Conservation (phyloP, 2,113 vertebrate genomes). For the Pelecanus crispus region DNA sequence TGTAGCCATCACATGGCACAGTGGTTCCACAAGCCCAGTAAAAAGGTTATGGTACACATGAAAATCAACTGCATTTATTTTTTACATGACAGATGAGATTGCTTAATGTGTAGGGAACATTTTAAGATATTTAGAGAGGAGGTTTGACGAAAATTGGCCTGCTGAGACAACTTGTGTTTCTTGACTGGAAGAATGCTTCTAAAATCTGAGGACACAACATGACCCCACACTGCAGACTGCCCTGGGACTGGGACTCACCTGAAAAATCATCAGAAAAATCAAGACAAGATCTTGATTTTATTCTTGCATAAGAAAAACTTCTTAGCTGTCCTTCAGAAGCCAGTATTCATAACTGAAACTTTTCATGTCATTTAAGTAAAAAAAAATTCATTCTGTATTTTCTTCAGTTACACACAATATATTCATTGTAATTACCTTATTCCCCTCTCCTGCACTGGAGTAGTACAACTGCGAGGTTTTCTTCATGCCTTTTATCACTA, state of each 20-base stretch:
- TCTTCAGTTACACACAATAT: background rate
- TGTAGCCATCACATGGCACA: background rate
- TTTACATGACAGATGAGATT: background rate
- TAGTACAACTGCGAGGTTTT: background rate
- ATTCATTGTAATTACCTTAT: background rate
- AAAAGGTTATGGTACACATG: background rate
- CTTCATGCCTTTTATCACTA: background rate
- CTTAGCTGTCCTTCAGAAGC: background rate
- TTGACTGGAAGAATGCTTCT: background rate
- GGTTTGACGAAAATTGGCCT: background rate
- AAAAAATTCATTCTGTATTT: background rate
- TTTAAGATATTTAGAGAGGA: background rate
- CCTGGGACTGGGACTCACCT: background rate
- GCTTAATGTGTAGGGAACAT: background rate
- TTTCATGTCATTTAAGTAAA: background rate
- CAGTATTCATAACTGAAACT: background rate
- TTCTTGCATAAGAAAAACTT: background rate
- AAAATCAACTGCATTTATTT: background rate
- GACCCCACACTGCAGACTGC: background rate
- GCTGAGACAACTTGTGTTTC: background rate
- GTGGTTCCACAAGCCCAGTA: background rate
- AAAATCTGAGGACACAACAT: background rate
- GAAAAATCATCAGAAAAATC: background rate
- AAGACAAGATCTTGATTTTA: background rate
- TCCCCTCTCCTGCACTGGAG: accelerated